Evolutionary conservation across 1,140 invertebrate genomes (phyloP), one percentile per base, ranked within the genome.

Genomic region (Sipha flava): DNA sequence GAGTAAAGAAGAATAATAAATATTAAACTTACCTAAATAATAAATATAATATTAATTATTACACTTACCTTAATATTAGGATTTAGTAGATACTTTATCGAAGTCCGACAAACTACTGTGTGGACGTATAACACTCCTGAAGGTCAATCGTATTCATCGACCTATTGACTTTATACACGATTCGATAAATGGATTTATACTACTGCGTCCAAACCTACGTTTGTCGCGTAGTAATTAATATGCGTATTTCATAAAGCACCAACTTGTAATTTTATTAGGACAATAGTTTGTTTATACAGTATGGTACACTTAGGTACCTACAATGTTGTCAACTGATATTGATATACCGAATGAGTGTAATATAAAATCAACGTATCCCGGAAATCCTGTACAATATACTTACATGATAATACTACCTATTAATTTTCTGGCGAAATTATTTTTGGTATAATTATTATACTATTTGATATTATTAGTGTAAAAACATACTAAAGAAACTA

Each of bases 121-220:
- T 37, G 12, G 21, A 37, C 31, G 70, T 43, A 34, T 54, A 12
- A 21, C 34, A 52, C 47, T 31, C 18, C 16, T 18, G 70, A 52
- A 75, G 70, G 70, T 75, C 47, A 75, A 75, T 75, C 29, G 47
- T 75, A 75, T 75, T 75, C 70, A 14, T 37, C 47, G 70, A 75
- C 70, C 70, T 37, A 29, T 54, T 26, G 29, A 4, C 31, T 75
- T 75, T 75, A 54, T 29, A 75, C 37, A 54, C 47, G 47, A 75
- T 75, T 75, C 37, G 10, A 34, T 37, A 37, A 54, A 75, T 54
- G 34, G 29, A 52, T 75, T 49, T 49, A 37, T 54, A 54, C 18
- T 34, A 52, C 45, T 6, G 16, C 21, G 66, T 49, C n/a, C n/a
- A n/a, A n/a, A n/a, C n/a, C n/a, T 21, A 75, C 70, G 49, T 54